Conservation (phyloP, 53 echinoderm and acorn worm species). For the Echinometra lucunter region DNA sequence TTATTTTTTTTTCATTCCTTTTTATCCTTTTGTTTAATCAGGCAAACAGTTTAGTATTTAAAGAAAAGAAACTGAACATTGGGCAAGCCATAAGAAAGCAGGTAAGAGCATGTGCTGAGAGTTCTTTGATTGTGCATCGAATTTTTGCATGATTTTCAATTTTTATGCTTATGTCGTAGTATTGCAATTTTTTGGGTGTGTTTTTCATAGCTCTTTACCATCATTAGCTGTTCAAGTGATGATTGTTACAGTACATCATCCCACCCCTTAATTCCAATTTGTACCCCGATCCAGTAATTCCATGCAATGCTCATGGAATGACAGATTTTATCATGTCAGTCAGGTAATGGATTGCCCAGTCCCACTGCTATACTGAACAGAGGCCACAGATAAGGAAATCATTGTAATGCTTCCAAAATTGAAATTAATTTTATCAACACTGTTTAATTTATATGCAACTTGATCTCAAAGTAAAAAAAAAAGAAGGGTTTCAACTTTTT, state of each 20-base stretch:
- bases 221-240: not conserved
- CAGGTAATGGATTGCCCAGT: not conserved
- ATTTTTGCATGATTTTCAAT: constrained; percentile 9
- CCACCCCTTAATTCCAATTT: not conserved
- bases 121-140: not conserved
- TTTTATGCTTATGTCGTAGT: not conserved
- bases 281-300: not conserved
- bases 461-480: too few species aligned
- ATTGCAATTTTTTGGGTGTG: not conserved
- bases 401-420: not conserved
- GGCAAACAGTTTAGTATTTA: constrained; percentile 94
- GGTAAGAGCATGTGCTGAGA: constrained; percentile 58
- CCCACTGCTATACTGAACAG: not conserved
- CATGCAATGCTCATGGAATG: not conserved
- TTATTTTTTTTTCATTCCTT: not conserved
- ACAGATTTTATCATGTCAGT: not conserved
- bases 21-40: constrained; percentile 63
- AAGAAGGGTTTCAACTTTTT: too few species aligned
- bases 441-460: too few species aligned
- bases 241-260: not conserved
- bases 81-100: constrained; percentile 96
- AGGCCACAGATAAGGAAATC: not conserved
- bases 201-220: not conserved
- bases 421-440: too few species aligned
- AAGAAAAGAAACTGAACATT: constrained; percentile 97